Evolutionary conservation across 2,888 invertebrate genomes (phyloP), one percentile per base, ranked within the genome.

Genomic region (Gymnoscelis rufifasciata): DNA sequence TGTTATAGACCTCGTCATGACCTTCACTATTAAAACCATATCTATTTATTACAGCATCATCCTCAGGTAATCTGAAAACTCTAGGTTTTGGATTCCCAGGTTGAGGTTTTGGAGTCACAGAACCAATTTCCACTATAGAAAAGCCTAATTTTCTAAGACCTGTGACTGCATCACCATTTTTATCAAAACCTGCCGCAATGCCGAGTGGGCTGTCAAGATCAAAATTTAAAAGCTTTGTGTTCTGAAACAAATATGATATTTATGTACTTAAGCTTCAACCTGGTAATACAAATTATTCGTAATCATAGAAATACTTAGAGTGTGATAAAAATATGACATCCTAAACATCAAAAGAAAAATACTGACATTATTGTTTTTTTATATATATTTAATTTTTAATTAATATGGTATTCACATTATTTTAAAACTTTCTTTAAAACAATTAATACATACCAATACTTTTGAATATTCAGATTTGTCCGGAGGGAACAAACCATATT

Each of bases 171-270:
- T 98, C 97, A 4, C 93, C 98, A 81, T 99, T 93, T 79, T 99
- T 99, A 78, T 99, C 99, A 84, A 99, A 99, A 4, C 99, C 99
- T 46, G 99, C 99, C 15, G 99, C 99, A 67, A 99, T 92, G n/a
- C 99, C 99, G 60, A 99, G 81, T 0, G 99, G 99, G 86, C 97
- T 98, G 43, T 90, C 87, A 51, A 99, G 91, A 8, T 92, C 76
- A 52, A 91, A 88, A 13, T 92, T 91, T 74, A 95, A 93, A 36
- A 97, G 86, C 42, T 84, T 90, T 0, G 93, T 93, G 71, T 90
- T 90, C 95, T 95, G 76, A 30, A 72, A 64, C 74, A 74, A 45
- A 41, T 37, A 39, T n/a, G n/a, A n/a, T n/a, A n/a, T n/a, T n/a
- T n/a, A n/a, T n/a, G n/a, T n/a, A n/a, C n/a, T n/a, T n/a, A n/a